These are phyloP conservation scores for Probosciger aterrimus DNA, from an alignment of 2,113 vertebrate species.

Conservation along the genomic window DNA sequence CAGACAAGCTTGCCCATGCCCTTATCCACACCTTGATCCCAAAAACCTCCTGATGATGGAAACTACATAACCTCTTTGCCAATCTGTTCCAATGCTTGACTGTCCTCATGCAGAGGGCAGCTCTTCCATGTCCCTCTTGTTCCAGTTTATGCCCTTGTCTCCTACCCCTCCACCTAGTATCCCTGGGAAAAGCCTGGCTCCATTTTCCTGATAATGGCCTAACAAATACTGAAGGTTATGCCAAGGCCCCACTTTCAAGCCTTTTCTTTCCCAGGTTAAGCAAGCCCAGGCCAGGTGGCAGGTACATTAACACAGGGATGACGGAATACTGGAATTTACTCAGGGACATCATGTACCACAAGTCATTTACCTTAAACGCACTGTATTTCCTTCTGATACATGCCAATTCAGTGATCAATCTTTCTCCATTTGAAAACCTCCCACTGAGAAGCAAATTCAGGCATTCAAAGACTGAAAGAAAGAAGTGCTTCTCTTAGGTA, in stretches of 20 bases:
- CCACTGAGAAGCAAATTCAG: not conserved
- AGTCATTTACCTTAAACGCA: not conserved
- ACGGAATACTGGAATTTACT: not conserved
- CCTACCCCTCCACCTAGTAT: not conserved
- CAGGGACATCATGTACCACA: not conserved
- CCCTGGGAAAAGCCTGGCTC: not conserved
- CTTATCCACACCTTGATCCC: not conserved
- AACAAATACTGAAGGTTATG: not conserved
- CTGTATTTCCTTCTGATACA: not conserved
- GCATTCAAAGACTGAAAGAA: not conserved
- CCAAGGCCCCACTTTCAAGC: not conserved
- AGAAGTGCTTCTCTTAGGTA: not conserved
- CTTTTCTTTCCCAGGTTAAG: not conserved
- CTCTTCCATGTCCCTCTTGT: not conserved
- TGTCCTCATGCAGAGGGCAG: rapidly evolving
- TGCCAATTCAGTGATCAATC: not conserved
- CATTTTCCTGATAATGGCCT: not conserved
- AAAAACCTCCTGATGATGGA: not conserved
- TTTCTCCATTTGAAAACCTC: not conserved
- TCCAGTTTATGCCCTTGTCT: rapidly evolving
- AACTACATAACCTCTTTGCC: not conserved
- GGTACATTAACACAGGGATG: rapidly evolving
- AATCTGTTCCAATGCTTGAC: not conserved
- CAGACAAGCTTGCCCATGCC: not conserved
- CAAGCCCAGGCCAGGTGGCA: not conserved